Conservation (phyloP, 2,113 vertebrate genomes). For the Sminthopsis crassicaudata region DNA sequence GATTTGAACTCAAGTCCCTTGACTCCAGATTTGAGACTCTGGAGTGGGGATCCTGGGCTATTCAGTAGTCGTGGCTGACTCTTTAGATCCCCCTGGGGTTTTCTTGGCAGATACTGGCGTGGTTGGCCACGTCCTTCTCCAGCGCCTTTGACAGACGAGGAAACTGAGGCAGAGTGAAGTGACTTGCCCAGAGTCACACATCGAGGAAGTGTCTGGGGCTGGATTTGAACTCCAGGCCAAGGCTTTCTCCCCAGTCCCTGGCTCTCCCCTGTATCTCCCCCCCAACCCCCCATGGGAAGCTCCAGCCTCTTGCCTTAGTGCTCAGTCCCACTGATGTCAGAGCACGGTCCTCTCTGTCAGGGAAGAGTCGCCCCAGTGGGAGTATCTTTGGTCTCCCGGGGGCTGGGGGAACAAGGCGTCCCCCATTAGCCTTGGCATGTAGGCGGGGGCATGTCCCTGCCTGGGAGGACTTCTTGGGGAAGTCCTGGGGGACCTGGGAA, state of each 20-base stretch:
- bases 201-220: no score
- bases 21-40: no score
- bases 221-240: background rate
- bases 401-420: background rate
- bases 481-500: background rate
- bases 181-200: background rate
- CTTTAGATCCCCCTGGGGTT: no score
- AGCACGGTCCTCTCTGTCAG: background rate
- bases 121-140: background rate
- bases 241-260: background rate
- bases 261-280: no score
- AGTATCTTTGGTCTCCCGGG: background rate
- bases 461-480: background rate
- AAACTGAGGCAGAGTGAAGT: background rate
- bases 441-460: no score
- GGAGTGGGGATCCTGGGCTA: background rate
- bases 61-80: no score
- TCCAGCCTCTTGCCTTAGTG: no score
- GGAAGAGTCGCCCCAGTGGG: background rate
- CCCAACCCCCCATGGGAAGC: background rate
- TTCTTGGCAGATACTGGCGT: background rate
- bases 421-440: background rate
- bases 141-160: background rate
- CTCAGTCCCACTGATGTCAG: background rate
- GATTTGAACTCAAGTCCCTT: background rate